Evolutionary conservation across 2,113 vertebrate species (phyloP), one percentile per base, ranked within the genome.

Genomic region (Girardinichthys multiradiatus): DNA sequence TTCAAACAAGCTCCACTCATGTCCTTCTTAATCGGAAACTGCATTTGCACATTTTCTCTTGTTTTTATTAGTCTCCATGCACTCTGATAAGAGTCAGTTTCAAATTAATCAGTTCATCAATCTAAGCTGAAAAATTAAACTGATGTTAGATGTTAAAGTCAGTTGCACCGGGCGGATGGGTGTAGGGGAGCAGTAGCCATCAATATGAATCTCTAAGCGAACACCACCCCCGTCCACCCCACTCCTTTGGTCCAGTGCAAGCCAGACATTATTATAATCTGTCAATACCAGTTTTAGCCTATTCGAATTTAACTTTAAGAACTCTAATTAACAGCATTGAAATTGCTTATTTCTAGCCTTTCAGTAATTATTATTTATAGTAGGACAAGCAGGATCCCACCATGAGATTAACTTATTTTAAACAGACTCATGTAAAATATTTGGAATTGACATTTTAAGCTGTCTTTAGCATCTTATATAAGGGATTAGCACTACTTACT

Each of bases 21-120:
- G 54, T 79, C 68, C 35, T 33, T 71, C 39, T 78, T 64, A 65
- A 84, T 77, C 73, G 66, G 9, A 27, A 27, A 58, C 14, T 26
- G 33, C 54, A 62, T 57, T 3, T n/a, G 21, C 7, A 57, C 29
- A 37, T 66, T 57, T 61, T 48, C 45, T 73, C 64, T 33, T 54
- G 0, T 58, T 19, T 37, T 10, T 70, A 61, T 45, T 39, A 42
- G 37, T 11, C 31, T 54, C n/a, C 1, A 27, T 72, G 65, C 28
- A 21, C 61, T 62, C 57, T 37, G 74, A 51, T 29, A 30, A n/a
- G 21, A 54, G 24, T 54, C 24, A n/a, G 24, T 54, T 10, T 54
- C 48, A 54, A 2, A 54, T 54, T 54, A 7, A 54, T 54, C 48
- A 54, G n/a, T n/a, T n/a, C n/a, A n/a, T n/a, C 3, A 54, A 54